Base-by-base conservation (phyloP, 2,113 vertebrate genomes). In the Donacobius atricapilla region DNA sequence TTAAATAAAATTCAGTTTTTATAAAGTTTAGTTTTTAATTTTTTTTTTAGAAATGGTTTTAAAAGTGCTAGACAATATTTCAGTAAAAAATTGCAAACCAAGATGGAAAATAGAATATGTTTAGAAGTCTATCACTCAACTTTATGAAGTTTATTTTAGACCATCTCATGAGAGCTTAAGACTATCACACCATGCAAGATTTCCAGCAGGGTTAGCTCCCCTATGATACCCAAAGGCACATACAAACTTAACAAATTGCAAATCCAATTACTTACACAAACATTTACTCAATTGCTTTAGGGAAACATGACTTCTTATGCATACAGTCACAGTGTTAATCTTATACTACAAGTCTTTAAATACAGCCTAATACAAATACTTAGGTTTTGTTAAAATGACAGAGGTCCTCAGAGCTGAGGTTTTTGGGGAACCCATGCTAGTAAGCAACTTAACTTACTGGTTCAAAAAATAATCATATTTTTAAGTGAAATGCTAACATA, bases 191-290 rank as follows among this genome's bases (percentile, higher is more conserved):
- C 2, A 18, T 39, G 27, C 44, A 89, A 71, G 31, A 69, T 72
- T 89, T 82, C 57, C 50, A 83, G 48, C 37, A 76, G 45, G n/a
- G 23, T 72, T 93, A 91, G 63, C 24, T 72, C 81, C 72, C 60
- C 53, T 65, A 13, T 42, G 87, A 35, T 37, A 65, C 10, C 4
- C 53, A 85, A 76, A 82, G 22, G 15, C 50, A 57, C 24, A 69
- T 14, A 58, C 47, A 93, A 82, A 83, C 30, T 47, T 54, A 96
- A 86, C 44, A 87, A 84, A 87, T 33, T 83, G 48, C 45, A 94
- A 94, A 82, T 83, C 50, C 70, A 94, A 95, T 95, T 97, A 85
- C 69, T 84, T 91, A 57, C 10, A 24, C 84, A 96, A 95, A 96
- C 50, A 87, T 96, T 95, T 93, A 87, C 87, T 75, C 77, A 72